A percentile compares a stretch with the other conserved stretches of the same genome.
These are phyloP conservation scores for Malthinus flaveolus DNA, from an alignment of 2,888 invertebrate genomes.

Conservation along the genomic window DNA sequence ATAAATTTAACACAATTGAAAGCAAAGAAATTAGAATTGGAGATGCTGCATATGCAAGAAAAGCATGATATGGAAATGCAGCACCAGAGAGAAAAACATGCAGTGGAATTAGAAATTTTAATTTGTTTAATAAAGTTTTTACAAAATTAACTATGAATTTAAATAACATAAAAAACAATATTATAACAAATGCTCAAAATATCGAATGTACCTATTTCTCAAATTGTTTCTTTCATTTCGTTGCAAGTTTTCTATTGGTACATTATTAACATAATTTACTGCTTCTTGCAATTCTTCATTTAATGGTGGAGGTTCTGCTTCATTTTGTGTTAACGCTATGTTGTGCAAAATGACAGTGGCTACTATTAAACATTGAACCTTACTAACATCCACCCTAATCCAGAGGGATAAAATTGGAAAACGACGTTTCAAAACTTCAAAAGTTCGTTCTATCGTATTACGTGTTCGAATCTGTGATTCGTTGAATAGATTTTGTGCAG, in stretches of 20 bases:
- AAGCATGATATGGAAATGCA: too few relatives aligned
- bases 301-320: constrained; percentile 1
- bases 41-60: too few relatives aligned
- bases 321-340: constrained; percentile 5
- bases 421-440: constrained; percentile 31
- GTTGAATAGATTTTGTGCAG: constrained; percentile 17
- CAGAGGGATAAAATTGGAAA: constrained; percentile 37
- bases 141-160: too few relatives aligned
- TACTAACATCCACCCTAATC: constrained; percentile 25
- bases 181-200: neutral
- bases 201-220: neutral
- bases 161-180: too few relatives aligned
- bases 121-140: too few relatives aligned
- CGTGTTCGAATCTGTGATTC: constrained; percentile 17
- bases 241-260: neutral
- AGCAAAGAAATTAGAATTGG: too few relatives aligned
- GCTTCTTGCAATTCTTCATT: neutral
- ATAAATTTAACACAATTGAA: too few relatives aligned
- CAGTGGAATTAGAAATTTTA: too few relatives aligned
- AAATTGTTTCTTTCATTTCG: neutral
- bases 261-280: neutral
- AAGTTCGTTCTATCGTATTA: constrained; percentile 25
- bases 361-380: constrained; percentile 7
- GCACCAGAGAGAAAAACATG: too few relatives aligned
- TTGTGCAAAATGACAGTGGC: constrained; percentile 18